phyloP scores from a whole-genome alignment of 2,797 vertebrate species.

The Brachyalestes nurse region DNA sequence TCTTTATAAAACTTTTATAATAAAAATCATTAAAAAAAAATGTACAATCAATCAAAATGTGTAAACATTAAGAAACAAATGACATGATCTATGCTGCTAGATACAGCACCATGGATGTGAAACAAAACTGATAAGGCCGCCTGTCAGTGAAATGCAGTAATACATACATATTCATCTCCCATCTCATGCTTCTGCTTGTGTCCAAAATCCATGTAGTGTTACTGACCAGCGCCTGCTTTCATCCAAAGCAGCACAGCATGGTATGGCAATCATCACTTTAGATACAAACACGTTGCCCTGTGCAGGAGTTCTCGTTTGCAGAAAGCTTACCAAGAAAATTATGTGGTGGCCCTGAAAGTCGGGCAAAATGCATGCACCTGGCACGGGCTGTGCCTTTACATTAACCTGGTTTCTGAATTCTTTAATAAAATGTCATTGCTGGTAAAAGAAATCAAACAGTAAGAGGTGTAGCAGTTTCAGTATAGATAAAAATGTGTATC shows the following conservation, averaged over 20 bases:
- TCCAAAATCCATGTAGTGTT: conserved; percentile 3
- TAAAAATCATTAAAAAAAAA: not conserved
- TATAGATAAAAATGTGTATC: too few relatives aligned
- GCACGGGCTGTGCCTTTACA: too few relatives aligned
- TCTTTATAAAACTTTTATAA: not conserved
- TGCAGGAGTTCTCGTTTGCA: not conserved
- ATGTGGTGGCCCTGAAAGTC: not conserved
- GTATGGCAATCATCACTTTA: not conserved
- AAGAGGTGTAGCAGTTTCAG: too few relatives aligned
- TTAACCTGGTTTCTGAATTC: too few relatives aligned
- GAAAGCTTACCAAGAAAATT: not conserved
- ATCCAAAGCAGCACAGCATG: not conserved
- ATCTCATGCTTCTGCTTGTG: not conserved
- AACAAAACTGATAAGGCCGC: not conserved
- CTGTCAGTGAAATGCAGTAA: not conserved
- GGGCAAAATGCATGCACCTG: too few relatives aligned
- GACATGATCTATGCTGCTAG: not conserved
- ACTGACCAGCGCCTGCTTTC: not conserved
- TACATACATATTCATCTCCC: not conserved
- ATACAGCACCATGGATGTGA: not conserved
- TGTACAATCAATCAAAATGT: not conserved
- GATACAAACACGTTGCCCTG: not conserved
- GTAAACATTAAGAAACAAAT: not conserved
- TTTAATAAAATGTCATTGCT: too few relatives aligned
- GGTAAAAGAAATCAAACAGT: too few relatives aligned